A percentile compares a stretch with the other conserved stretches of the same genome.
These are phyloP conservation scores for Rhaphigaster nebulosa DNA, from an alignment of 2,888 invertebrate species.

Conservation along the genomic window DNA sequence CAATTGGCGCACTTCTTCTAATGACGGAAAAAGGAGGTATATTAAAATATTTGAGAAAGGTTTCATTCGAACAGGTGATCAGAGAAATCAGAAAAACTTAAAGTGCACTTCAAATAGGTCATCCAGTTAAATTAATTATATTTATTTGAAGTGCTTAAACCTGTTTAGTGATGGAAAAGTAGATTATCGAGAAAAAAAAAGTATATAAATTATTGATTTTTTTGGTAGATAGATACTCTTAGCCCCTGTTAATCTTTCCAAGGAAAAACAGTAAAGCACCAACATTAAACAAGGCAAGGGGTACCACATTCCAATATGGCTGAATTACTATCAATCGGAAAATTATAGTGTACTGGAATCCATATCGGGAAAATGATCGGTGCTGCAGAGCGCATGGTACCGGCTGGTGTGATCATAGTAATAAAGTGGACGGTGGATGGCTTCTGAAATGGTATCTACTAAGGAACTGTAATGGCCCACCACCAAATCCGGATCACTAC, in stretches of 20 bases:
- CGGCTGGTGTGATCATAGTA: background rate
- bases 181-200: background rate
- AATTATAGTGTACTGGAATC: background rate
- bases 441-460: background rate
- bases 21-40: too few species aligned
- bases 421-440: background rate
- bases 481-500: conserved; percentile 3
- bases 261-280: conserved; percentile 28
- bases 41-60: too few species aligned
- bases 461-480: background rate
- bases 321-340: background rate
- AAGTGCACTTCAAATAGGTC: too few species aligned
- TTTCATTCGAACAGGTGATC: too few species aligned
- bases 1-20: too few species aligned
- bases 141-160: too few species aligned
- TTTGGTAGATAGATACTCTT: background rate
- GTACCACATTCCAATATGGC: background rate
- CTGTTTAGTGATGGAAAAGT: background rate
- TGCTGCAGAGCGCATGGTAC: background rate
- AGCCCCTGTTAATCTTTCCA: background rate
- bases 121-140: too few species aligned
- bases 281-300: background rate
- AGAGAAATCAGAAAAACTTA: too few species aligned
- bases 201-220: background rate
- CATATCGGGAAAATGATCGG: background rate